Conservation (phyloP, 2,113 vertebrate genomes). For the Piliocolobus tephrosceles region DNA sequence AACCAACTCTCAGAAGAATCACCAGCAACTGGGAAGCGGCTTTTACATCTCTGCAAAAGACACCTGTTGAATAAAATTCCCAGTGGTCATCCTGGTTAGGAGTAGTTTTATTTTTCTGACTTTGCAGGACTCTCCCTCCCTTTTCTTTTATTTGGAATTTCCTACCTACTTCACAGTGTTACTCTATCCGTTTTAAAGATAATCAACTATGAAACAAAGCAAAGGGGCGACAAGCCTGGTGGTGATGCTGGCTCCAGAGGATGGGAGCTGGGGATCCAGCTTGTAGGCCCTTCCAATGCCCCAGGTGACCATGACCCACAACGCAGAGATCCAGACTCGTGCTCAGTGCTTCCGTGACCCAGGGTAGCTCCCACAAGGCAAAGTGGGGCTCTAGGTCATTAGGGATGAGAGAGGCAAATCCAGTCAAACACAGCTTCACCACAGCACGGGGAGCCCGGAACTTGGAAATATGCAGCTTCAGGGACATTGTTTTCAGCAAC, state of each 20-base stretch:
- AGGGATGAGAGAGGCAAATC: no score
- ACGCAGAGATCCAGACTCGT: neutral
- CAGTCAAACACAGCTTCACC: neutral
- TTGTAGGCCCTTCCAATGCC: neutral
- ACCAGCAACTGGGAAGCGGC: fast-evolving
- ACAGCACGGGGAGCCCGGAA: neutral
- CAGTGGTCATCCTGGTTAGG: no score
- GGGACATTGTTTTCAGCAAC: no score
- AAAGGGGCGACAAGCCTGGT: no score
- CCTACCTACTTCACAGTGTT: neutral
- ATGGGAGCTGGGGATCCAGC: neutral
- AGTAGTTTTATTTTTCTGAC: neutral
- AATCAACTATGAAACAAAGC: no score
- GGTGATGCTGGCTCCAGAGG: neutral
- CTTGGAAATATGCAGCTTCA: no score
- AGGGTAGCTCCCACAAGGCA: fast-evolving
- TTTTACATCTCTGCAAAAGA: neutral
- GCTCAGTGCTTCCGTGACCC: fast-evolving
- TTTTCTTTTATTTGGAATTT: neutral
- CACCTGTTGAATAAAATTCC: fast-evolving
- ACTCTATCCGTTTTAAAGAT: neutral
- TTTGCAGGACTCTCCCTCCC: neutral
- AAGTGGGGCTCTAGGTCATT: no score
- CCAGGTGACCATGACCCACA: neutral
- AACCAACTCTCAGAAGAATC: no score